Base-by-base conservation (phyloP, 2,113 vertebrate genomes). In the Tyto alba region DNA sequence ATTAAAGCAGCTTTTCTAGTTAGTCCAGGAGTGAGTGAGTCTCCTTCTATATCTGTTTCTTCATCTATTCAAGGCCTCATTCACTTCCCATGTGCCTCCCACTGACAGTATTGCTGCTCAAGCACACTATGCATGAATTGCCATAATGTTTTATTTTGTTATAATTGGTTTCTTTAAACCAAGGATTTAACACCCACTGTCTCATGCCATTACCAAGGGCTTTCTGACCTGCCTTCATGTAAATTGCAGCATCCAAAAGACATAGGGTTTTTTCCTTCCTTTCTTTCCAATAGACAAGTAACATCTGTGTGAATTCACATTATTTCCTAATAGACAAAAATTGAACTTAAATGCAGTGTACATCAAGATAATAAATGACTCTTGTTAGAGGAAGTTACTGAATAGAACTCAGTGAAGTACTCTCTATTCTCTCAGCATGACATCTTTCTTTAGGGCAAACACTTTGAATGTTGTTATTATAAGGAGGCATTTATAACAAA, bases 131-230 rank as follows among this genome's bases (percentile, higher is more conserved):
- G 82, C 85, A 94, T 73, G 91, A 81, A 69, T 59, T 91, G 86
- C 91, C 63, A 85, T 95, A 90, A 97, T 97, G 91, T 95, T 96
- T 96, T 95, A 96, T 97, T 97, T 96, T 97, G 87, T 84, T 94
- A 81, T 88, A 95, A 97, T 93, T 95, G 83, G 78, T 85, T 96
- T 97, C 80, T 94, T 95, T 90, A 96, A 96, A 88, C 94, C 69
- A 88, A 96, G 67, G 47, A 81, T 94, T 93, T 96, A 89, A 95
- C 53, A 91, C 64, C 83, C 85, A 89, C 82, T 84, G 88, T 93
- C 93, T 71, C 79, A 57, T 85, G 71, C 60, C 67, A 89, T 97
- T 88, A 94, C 76, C 64, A 90, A 92, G 85, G 89, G 69, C 85
- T 87, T 92, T 97, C 91, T 92, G 79, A 92, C 88, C 91, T 83